Conservation (phyloP, 2,113 vertebrate species). For the Xenotilapia longispinis region DNA sequence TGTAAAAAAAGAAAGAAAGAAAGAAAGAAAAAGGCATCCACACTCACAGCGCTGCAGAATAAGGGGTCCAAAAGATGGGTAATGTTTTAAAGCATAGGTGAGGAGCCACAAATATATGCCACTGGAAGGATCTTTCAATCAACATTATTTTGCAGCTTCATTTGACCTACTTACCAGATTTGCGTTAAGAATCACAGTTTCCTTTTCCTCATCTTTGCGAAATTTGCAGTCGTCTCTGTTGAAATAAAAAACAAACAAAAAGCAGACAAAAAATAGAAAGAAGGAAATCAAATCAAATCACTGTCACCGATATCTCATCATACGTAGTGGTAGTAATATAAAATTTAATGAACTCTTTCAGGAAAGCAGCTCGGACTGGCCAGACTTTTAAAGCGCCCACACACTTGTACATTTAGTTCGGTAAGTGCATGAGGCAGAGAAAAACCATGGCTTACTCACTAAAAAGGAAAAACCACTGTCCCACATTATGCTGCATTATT, state of each 20-base stretch:
- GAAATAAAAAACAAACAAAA: neutral
- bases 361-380: slow-evolving; percentile 8
- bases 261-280: neutral
- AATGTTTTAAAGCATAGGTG: neutral
- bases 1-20: neutral
- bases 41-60: neutral
- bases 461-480: neutral
- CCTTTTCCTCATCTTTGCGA: neutral
- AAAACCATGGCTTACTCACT: neutral
- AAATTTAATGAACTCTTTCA: neutral
- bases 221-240: neutral
- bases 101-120: neutral
- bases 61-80: neutral
- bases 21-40: neutral
- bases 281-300: neutral
- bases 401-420: neutral
- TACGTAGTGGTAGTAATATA: neutral
- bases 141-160: neutral
- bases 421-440: neutral
- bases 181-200: neutral
- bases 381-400: neutral
- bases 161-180: neutral
- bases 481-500: slow-evolving; percentile 23
- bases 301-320: neutral
- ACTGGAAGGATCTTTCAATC: neutral